A percentile compares a stretch with the other conserved stretches of the same genome.
Conservation (phyloP, 2,113 vertebrate species). For the Tragulus kanchil region DNA sequence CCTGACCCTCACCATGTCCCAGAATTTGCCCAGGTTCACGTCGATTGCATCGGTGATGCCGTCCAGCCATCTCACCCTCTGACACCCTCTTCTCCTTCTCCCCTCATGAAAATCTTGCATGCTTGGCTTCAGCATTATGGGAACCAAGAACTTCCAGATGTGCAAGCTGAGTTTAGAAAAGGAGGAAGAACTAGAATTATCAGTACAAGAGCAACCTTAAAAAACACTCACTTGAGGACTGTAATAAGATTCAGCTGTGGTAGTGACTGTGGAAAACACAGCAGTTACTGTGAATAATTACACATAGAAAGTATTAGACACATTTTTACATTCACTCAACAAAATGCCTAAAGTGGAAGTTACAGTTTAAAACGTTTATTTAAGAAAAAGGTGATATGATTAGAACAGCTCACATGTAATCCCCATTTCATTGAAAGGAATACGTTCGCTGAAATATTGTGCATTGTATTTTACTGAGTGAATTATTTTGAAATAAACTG, state of each 20-base stretch:
- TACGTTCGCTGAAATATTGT: neutral
- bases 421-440: neutral
- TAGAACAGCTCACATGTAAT: neutral
- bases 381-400: neutral
- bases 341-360: conserved; percentile 27
- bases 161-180: too few relatives aligned
- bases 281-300: neutral
- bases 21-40: too few relatives aligned
- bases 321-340: neutral
- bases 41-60: too few relatives aligned
- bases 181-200: neutral
- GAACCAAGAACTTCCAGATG: too few relatives aligned
- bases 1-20: too few relatives aligned
- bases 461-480: neutral
- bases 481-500: neutral
- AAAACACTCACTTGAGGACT: neutral
- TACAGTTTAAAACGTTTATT: neutral
- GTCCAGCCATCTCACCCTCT: too few relatives aligned
- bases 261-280: neutral
- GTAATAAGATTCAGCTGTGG: neutral
- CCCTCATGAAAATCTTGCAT: too few relatives aligned
- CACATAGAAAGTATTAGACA: neutral
- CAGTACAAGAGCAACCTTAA: neutral
- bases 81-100: too few relatives aligned
- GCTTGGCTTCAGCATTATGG: too few relatives aligned